These are phyloP conservation scores for Zaprionus obscuricornis DNA, from an alignment of 2,888 invertebrate species.

Conservation along the genomic window DNA sequence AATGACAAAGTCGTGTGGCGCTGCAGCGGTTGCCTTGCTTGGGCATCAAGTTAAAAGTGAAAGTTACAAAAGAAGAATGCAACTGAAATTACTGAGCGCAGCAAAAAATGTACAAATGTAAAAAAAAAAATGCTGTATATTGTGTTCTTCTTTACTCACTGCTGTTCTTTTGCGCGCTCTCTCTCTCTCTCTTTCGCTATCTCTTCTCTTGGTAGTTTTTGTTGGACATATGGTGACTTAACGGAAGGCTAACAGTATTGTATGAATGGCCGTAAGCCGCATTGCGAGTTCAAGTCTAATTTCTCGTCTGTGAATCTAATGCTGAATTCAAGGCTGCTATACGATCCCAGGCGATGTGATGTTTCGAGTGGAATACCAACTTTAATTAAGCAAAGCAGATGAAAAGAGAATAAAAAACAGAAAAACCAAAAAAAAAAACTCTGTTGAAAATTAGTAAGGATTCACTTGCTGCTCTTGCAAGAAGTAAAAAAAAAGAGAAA, in stretches of 20 bases:
- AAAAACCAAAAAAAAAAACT: conserved; percentile 10
- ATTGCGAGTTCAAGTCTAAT: too few species aligned
- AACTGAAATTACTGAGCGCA: conserved; percentile 48
- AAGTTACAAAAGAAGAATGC: conserved; percentile 44
- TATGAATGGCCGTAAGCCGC: conserved; percentile 1
- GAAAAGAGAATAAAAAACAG: conserved; percentile 24
- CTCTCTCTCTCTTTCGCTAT: too few species aligned
- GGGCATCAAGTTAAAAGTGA: conserved; percentile 63
- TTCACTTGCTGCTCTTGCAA: neutral
- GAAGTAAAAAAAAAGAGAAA: conserved; percentile 1
- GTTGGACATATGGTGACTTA: conserved; percentile 60
- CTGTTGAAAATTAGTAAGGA: conserved; percentile 24
- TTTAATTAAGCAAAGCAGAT: conserved; percentile 67
- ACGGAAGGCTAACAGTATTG: conserved; percentile 24
- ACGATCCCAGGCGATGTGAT: conserved; percentile 27
- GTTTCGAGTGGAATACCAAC: conserved; percentile 19
- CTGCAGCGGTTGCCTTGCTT: too few species aligned
- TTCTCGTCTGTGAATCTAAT: too few species aligned
- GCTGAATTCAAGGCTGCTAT: conserved; percentile 10
- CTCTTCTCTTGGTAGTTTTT: too few species aligned
- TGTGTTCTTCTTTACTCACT: conserved; percentile 46
- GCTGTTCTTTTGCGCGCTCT: too few species aligned
- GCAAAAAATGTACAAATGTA: conserved; percentile 28
- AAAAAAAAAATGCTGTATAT: conserved; percentile 50
- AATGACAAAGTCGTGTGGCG: too few species aligned